Percentiles rank a stretch among this genome's conserved stretches.
Conservation (phyloP, 2,113 vertebrate genomes). For the Mesoclemmys tuberculata region DNA sequence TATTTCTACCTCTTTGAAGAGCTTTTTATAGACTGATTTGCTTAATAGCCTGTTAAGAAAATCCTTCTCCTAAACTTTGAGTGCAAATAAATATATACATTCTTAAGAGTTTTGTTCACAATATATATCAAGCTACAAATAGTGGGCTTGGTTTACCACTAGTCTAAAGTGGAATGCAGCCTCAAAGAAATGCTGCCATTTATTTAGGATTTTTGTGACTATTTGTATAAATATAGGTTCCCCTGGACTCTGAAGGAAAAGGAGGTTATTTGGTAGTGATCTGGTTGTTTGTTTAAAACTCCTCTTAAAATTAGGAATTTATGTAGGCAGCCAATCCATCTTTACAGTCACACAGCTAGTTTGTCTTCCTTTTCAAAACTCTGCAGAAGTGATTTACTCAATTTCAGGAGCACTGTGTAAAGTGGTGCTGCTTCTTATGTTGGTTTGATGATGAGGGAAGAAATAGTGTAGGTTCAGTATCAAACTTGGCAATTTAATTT, state of each 20-base stretch:
- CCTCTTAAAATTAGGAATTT: background rate
- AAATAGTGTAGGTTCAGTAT: background rate
- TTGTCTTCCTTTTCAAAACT: background rate
- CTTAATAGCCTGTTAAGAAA: background rate
- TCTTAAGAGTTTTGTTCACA: rapidly evolving
- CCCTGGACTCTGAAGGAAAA: background rate
- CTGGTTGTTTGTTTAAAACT: slow-evolving; percentile 46
- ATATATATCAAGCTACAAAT: rapidly evolving
- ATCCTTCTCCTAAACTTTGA: background rate
- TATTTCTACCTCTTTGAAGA: background rate
- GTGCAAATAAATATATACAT: rapidly evolving
- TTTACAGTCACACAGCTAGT: background rate
- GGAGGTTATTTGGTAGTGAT: slow-evolving; percentile 36
- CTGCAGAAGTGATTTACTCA: background rate
- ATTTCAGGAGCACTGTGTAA: slow-evolving; percentile 36
- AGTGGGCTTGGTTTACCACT: background rate
- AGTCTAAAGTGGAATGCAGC: background rate
- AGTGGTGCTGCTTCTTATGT: background rate
- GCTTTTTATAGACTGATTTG: background rate
- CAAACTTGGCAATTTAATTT: slow-evolving; percentile 21
- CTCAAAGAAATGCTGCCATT: background rate
- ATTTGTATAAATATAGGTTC: background rate
- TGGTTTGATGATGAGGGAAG: slow-evolving; percentile 40
- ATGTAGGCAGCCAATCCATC: background rate
- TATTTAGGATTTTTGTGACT: background rate